Base-by-base conservation (phyloP, 2,797 vertebrate genomes). In the Hirundo rustica region DNA sequence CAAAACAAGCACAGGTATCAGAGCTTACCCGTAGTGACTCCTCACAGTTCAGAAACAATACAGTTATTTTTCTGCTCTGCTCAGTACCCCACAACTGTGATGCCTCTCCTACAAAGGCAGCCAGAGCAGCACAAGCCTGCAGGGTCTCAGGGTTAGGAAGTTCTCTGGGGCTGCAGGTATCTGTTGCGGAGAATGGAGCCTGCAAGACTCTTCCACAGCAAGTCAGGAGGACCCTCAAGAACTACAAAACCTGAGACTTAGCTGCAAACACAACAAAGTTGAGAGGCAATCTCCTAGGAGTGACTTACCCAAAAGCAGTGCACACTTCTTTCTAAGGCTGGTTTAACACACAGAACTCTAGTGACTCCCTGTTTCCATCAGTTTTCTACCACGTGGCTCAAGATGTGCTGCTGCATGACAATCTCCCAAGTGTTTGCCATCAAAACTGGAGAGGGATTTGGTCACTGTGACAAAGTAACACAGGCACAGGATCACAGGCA, bases 371-470 rank as follows among this genome's bases (percentile, higher is more conserved):
- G 3, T 38, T 88, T 44, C 50, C 23, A 45, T 38, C 30, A 30
- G 13, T 68, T 67, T 67, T 55, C 44, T 32, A 53, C n/a, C 50
- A 67, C 0, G 0, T 9, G 42, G 76, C 36, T 73, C 19, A 40
- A 32, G 0, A 0, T 1, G 11, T 38, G 57, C 30, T 74, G 40
- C 21, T 1, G 2, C 50, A 38, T 11, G 38, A 38, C 38, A 50
- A 50, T 16, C 21, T 71, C 61, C 71, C 48, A 66, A 22, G 80
- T 27, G 55, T n/a, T 79, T 73, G 60, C 68, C 50, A 60, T 57
- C 45, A 57, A 64, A 88, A 85, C 21, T 8, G 25, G 23, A 88
- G 65, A 70, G 32, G 7, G 9, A 25, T 57, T 81, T 61, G 42
- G 51, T 55, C 68, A 70, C 4, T 14, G 22, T 51, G 60, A 73